Evolutionary conservation across 2,113 vertebrate species (phyloP), one percentile per base, ranked within the genome.

Genomic region (Polypterus senegalus): DNA sequence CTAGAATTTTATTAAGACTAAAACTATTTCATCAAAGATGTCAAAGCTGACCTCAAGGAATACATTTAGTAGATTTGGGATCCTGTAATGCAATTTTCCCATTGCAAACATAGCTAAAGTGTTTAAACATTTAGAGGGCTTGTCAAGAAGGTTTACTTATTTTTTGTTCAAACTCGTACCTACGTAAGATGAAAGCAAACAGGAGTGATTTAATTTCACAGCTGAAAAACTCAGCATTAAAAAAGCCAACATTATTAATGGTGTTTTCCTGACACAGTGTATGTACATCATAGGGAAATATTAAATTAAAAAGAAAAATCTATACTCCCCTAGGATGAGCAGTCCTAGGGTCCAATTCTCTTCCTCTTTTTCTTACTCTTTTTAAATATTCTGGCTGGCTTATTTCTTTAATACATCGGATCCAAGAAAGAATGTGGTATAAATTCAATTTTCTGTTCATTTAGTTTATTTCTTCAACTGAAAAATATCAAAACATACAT

Each of bases 141-240:
- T 80, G 84, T 87, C 89, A 87, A 85, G 80, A 84, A 79, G 70
- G 76, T 72, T 89, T 89, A 88, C 81, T 82, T 84, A 82, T 80
- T 79, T 85, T 84, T 79, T 79, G 81, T 83, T 81, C 81, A 89
- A 89, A 88, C 87, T 84, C 83, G 82, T 87, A 80, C 76, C 82
- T 82, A 81, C 84, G 82, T 70, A 90, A 97, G 92, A 97, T 93
- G 85, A 80, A 89, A 90, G 92, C 91, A 96, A 83, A 84, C 81
- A 82, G 73, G 87, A 90, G 88, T 94, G 94, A 97, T 97, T 91
- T 88, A 83, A 93, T 97, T 97, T 94, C 85, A 89, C 81, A 84
- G 79, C 86, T 80, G 79, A 78, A 81, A 85, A 90, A 92, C 85
- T 83, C 89, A 92, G 77, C 83, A 81, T 83, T 69, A 89, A 91